Evolutionary conservation across 2,888 invertebrate species (phyloP), one percentile per base, ranked within the genome.

Genomic region (Gymnocheta viridis): DNA sequence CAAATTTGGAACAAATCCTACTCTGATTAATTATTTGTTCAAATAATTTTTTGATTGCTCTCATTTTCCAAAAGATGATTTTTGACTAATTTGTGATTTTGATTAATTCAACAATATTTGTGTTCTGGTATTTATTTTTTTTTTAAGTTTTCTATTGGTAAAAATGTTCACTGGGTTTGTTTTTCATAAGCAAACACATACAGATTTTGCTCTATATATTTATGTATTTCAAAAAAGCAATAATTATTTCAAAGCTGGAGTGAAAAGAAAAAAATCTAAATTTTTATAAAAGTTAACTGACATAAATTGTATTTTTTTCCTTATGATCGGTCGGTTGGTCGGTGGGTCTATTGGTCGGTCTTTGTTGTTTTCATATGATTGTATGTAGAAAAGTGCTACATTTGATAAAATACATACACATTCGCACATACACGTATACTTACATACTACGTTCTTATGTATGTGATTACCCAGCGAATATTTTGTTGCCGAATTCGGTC

Each of bases 271-370:
- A 6, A 14, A 49, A 35, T 17, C 10, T 19, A 35, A 10, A 47
- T 32, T 72, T 72, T 58, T 72, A 24, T 72, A 24, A 22, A 47
- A 49, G 32, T 32, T 60, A 73, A 73, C 73, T 73, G 49, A 27
- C 60, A 73, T 27, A 73, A 49, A 49, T 73, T 56, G 44, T 32
- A 44, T 22, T 44, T 44, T 35, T 72, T 67, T 67, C 4, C 22
- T 38, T 35, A n/a, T n/a, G 14, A 32, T 32, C n/a, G 35, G n/a
- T 41, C n/a, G 14, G 22, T 49, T 19, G 49, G 49, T 10, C 12
- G 10, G 1, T 41, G 19, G 35, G n/a, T 41, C n/a, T 12, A 12
- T 49, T 19, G 49, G 49, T 10, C 12, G 10, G 1, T 41, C 7
- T n/a, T 32, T 66, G 27, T 19, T 60, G 60, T 41, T 29, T 35